These are phyloP conservation scores for Onychorhynchus coronatus DNA, from an alignment of 2,113 vertebrate species.

Conservation along the genomic window DNA sequence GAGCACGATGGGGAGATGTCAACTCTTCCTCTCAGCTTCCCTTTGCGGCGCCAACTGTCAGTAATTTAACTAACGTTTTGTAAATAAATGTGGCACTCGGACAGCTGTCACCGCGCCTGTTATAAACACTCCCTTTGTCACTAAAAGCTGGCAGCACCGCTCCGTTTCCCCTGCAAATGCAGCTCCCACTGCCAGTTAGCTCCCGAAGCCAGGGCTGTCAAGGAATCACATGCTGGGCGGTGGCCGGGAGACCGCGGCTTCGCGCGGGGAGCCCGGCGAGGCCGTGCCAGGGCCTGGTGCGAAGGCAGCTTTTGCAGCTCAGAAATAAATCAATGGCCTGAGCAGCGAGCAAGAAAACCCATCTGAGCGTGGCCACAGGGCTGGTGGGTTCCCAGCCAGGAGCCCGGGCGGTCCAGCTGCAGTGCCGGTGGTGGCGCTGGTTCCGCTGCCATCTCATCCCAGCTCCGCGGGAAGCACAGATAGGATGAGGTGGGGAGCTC, in stretches of 20 bases:
- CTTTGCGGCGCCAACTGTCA: conserved; percentile 70
- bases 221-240: neutral
- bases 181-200: conserved; percentile 56
- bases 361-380: neutral
- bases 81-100: conserved; percentile 77
- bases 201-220: conserved; percentile 21
- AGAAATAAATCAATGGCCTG: neutral
- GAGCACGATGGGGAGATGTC: conserved; percentile 44
- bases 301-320: neutral
- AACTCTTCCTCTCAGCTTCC: conserved; percentile 64
- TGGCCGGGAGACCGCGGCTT: neutral
- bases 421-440: fast-evolving
- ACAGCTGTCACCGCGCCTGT: conserved; percentile 76
- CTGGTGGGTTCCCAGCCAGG: neutral
- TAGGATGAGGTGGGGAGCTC: neutral
- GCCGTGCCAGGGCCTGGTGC: neutral
- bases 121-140: conserved; percentile 75
- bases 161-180: conserved; percentile 43
- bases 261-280: neutral
- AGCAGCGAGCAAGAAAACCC: neutral
- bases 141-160: conserved; percentile 54
- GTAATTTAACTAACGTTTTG: conserved; percentile 77
- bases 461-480: neutral
- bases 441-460: neutral
- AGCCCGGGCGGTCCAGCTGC: neutral